Evolutionary conservation across 2,113 vertebrate species (phyloP), one percentile per base, ranked within the genome.

Genomic region (Pelusios castaneus): DNA sequence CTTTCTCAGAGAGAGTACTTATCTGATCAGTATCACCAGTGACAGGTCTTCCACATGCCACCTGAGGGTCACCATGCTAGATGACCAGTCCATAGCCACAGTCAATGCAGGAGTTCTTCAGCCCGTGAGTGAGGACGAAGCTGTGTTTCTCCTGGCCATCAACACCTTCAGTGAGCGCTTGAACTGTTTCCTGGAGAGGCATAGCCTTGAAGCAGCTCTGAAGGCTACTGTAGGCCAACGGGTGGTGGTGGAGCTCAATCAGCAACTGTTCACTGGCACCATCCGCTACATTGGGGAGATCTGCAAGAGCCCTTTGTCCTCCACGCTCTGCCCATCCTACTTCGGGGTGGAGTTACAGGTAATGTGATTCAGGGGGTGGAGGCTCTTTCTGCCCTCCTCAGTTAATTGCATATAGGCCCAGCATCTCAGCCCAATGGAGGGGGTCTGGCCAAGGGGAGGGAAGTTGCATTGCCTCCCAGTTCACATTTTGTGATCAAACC

Each of bases 321-420:
- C 75, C 5, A 81, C 5, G 10, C 67, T 98, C 29, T 10, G 70
- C 0, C 98, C 97, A 0, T 63, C 73, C 0, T 98, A 96, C 94
- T 98, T 99, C 0, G 99, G 99, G 24, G 96, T 99, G 34, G 98
- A 99, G 77, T 93, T 99, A 8, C 97, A 98, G 99, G 99, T 99
- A 79, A 80, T 93, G 60, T 1, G 1, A 5, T 8, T 7, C 4
- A 85, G 67, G 13, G 41, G 19, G 9, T 47, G 0, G 1, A 29
- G 1, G 34, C 60, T 25, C 41, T n/a, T 1, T 56, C 73, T 76
- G 77, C 5, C 25, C 3, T 6, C 24, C 12, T 3, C 41, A 73
- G 19, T 41, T 76, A 45, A 22, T 29, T 49, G 27, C 9, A 47
- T 34, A 12, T 21, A 9, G 43, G 45, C 21, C 25, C 21, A 29